Evolutionary conservation across 2,113 vertebrate genomes (phyloP).

Genomic region (Genyomyrus donnyi): DNA sequence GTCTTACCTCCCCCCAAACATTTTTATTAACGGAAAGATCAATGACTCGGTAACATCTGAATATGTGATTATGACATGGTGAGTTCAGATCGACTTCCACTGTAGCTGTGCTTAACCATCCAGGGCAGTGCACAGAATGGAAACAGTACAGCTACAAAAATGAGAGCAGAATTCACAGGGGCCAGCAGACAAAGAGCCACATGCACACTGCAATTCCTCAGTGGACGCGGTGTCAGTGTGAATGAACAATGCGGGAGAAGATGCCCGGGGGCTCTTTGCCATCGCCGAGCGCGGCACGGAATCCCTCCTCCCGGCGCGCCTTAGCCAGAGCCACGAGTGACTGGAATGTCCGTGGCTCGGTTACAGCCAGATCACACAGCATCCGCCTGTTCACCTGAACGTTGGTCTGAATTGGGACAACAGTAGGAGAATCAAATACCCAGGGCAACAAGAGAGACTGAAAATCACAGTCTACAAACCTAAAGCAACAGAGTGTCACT

Average conservation of each 20-base stretch:
- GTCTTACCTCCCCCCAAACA: background rate
- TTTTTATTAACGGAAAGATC: background rate
- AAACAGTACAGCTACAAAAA: background rate
- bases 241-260: conserved; percentile 74
- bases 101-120: background rate
- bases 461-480: background rate
- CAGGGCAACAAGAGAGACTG: background rate
- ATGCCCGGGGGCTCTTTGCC: conserved; percentile 78
- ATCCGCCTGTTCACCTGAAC: conserved; percentile 83
- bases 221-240: conserved; percentile 47
- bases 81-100: background rate
- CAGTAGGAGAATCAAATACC: background rate
- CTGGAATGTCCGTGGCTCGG: conserved; percentile 84
- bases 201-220: background rate
- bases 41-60: background rate
- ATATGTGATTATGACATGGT: background rate
- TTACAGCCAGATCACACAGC: conserved; percentile 78
- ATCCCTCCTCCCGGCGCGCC: conserved; percentile 76
- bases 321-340: conserved; percentile 73
- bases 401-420: conserved; percentile 61
- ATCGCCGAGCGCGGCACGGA: conserved; percentile 73
- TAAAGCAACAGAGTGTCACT: background rate
- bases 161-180: background rate
- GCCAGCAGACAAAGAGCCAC: background rate
- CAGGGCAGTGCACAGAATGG: background rate